A percentile compares a stretch with the other conserved stretches of the same genome.
phyloP scores from a whole-genome alignment of 2,888 invertebrate species.

The Cremastinae sp. region DNA sequence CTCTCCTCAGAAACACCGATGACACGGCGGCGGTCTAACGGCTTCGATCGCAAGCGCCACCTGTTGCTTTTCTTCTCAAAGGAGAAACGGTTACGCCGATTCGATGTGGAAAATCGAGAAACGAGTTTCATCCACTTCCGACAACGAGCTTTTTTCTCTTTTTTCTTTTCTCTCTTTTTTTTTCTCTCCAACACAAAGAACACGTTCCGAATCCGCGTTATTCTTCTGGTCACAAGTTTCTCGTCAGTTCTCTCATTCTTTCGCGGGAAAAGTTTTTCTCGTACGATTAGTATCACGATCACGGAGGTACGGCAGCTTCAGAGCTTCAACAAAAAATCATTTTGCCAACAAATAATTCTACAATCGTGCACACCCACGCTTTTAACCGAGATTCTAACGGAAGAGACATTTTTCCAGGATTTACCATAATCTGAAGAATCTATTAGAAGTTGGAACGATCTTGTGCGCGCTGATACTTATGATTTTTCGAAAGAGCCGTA shows the following conservation, averaged over 20 bases:
- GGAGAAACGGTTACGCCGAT: not conserved
- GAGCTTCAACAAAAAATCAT: too few relatives aligned
- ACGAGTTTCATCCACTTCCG: not conserved
- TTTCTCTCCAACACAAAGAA: too few relatives aligned
- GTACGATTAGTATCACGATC: slow-evolving; percentile 4
- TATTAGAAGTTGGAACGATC: too few relatives aligned
- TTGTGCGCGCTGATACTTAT: not conserved
- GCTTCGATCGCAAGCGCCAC: not conserved
- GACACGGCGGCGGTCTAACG: slow-evolving; percentile 76
- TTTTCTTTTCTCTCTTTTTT: too few relatives aligned
- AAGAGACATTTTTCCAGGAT: too few relatives aligned
- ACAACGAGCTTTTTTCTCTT: too few relatives aligned
- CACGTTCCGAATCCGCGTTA: too few relatives aligned
- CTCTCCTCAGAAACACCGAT: slow-evolving; percentile 75
- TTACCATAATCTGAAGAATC: too few relatives aligned
- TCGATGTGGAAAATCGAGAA: not conserved
- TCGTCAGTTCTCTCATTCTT: not conserved
- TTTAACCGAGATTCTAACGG: too few relatives aligned
- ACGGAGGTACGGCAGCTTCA: slow-evolving; percentile 1
- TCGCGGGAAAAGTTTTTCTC: not conserved
- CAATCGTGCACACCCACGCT: too few relatives aligned
- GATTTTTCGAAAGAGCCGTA: slow-evolving; percentile 4
- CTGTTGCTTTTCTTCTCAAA: slow-evolving; percentile 1
- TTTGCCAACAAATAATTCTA: too few relatives aligned
- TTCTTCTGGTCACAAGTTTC: not conserved